phyloP scores from a whole-genome alignment of 2,888 invertebrate genomes.

The Pseudanteris insignis region DNA sequence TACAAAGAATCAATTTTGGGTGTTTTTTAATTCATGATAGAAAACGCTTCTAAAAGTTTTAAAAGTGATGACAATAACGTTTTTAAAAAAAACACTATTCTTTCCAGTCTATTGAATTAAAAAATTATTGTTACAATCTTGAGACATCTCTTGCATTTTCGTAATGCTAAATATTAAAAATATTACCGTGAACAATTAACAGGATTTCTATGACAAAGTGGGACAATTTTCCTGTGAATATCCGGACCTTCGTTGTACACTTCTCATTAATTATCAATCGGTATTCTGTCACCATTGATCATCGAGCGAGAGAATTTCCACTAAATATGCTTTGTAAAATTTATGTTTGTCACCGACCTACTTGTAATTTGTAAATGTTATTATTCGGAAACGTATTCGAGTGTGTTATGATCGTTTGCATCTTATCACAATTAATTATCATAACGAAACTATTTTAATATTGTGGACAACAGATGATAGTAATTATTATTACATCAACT shows the following conservation, averaged over 20 bases:
- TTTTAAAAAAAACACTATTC: too few relatives aligned
- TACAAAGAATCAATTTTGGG: too few relatives aligned
- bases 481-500: too few relatives aligned
- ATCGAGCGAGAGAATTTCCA: constrained; percentile 22
- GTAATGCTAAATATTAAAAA: neutral
- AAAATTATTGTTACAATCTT: too few relatives aligned
- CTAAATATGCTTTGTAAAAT: constrained; percentile 22
- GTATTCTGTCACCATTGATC: constrained; percentile 32
- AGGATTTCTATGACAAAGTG: neutral
- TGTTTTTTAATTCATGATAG: too few relatives aligned
- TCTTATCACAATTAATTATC: too few relatives aligned
- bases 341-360: constrained; percentile 37
- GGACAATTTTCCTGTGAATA: constrained; percentile 8
- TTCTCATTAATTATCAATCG: constrained; percentile 26
- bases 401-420: constrained; percentile 8
- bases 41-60: too few relatives aligned
- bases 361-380: constrained; percentile 26
- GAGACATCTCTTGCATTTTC: too few relatives aligned
- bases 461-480: too few relatives aligned
- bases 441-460: too few relatives aligned
- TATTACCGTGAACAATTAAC: neutral
- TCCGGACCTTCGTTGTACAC: constrained; percentile 14
- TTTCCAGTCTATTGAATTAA: too few relatives aligned
- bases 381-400: constrained; percentile 19
- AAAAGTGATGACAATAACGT: too few relatives aligned